A percentile compares a stretch with the other conserved stretches of the same genome.
Evolutionary conservation across 2,797 vertebrate genomes (phyloP).

Genomic region (Sitta carolinensis): DNA sequence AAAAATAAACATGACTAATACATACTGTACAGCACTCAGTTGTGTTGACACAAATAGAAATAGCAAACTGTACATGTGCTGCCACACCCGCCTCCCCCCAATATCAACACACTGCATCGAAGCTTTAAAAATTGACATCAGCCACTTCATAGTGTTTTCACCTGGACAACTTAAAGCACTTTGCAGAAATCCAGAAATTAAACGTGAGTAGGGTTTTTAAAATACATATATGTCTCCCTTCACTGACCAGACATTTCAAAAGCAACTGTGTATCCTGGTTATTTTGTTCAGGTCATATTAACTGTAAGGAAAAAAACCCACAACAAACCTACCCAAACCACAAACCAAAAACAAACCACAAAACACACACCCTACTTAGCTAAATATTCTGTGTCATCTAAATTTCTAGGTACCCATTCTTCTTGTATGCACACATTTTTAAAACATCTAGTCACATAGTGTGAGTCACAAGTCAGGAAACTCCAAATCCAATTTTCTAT

Average conservation of each 20-base stretch:
- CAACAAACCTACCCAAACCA: neutral
- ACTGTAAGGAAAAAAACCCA: neutral
- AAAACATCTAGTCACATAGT: neutral
- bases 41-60: slow-evolving; percentile 17
- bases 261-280: neutral
- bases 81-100: neutral
- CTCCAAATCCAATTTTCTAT: neutral
- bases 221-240: neutral
- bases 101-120: neutral
- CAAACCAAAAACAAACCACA: neutral
- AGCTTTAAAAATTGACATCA: neutral
- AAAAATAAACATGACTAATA: slow-evolving; percentile 33
- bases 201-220: neutral
- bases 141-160: neutral
- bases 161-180: neutral
- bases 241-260: neutral
- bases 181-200: neutral
- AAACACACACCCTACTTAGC: neutral
- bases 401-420: slow-evolving; percentile 9
- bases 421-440: slow-evolving; percentile 7
- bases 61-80: neutral
- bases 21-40: neutral
- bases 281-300: neutral
- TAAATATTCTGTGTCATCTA: slow-evolving; percentile 6
- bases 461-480: slow-evolving; percentile 38